A percentile compares a stretch with the other conserved stretches of the same genome.
phyloP scores from a whole-genome alignment of 2,113 vertebrate species.

The Platichthys flesus region DNA sequence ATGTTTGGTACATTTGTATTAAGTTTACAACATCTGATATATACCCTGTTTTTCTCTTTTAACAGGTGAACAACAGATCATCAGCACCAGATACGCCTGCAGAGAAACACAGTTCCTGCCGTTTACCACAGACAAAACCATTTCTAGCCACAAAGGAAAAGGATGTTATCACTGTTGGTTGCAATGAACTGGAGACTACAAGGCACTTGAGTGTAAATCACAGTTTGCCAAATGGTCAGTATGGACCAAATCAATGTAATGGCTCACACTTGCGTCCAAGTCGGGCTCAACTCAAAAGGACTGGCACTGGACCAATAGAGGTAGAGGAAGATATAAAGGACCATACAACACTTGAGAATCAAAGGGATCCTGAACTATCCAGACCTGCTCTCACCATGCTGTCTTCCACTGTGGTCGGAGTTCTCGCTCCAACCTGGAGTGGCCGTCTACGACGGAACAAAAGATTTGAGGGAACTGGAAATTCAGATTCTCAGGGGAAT shows the following conservation, averaged over 20 bases:
- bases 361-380: slow-evolving; percentile 7
- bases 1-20: not conserved
- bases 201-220: slow-evolving; percentile 7
- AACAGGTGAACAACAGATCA: slow-evolving; percentile 59
- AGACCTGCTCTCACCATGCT: slow-evolving; percentile 66
- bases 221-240: slow-evolving; percentile 24
- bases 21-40: not conserved
- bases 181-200: slow-evolving; percentile 23
- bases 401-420: slow-evolving; percentile 78
- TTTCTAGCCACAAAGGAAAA: slow-evolving; percentile 32
- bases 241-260: slow-evolving; percentile 16
- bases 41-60: slow-evolving; percentile 22
- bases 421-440: slow-evolving; percentile 79
- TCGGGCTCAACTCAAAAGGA: slow-evolving; percentile 25
- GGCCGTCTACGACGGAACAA: slow-evolving; percentile 64
- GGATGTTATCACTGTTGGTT: not conserved
- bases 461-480: slow-evolving; percentile 46
- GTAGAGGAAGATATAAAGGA: slow-evolving; percentile 24
- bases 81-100: slow-evolving; percentile 11
- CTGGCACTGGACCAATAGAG: slow-evolving; percentile 9
- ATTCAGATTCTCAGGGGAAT: slow-evolving; percentile 43
- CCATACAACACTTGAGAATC: slow-evolving; percentile 20
- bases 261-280: slow-evolving; percentile 1
- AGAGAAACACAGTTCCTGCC: slow-evolving; percentile 4
- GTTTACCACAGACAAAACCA: slow-evolving; percentile 17